Conservation (phyloP, 1,140 invertebrate genomes). For the Uloborus diversus region DNA sequence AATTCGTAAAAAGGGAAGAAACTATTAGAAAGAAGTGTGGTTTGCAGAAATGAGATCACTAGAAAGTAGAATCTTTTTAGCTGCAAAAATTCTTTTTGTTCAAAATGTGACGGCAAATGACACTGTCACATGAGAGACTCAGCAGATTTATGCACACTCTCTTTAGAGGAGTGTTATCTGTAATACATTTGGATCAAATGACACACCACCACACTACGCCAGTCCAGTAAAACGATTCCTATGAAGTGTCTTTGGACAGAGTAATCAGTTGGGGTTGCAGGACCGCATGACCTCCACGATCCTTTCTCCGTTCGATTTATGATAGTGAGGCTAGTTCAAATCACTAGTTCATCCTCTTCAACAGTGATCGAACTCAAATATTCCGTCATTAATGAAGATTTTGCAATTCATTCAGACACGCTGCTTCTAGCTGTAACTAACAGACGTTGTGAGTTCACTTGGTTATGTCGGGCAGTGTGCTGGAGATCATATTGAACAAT, state of each 20-base stretch:
- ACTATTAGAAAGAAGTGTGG: too few relatives aligned
- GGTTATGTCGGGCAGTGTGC: background rate
- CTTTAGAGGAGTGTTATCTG: background rate
- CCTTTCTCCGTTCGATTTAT: background rate
- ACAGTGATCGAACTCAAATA: background rate
- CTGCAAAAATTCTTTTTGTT: too few relatives aligned
- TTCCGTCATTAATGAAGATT: background rate
- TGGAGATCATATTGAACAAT: background rate
- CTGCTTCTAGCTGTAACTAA: background rate
- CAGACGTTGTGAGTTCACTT: background rate
- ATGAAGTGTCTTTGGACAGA: background rate
- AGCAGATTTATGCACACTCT: too few relatives aligned
- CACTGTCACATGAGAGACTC: too few relatives aligned
- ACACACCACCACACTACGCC: background rate
- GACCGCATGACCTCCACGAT: constrained; percentile 1
- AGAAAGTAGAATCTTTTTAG: too few relatives aligned
- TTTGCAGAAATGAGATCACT: too few relatives aligned
- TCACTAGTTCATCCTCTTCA: background rate
- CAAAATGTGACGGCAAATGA: too few relatives aligned
- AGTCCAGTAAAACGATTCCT: background rate
- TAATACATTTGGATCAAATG: background rate
- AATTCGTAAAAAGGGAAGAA: too few relatives aligned
- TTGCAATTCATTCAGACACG: background rate
- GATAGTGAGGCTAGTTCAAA: background rate
- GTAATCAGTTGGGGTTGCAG: background rate